Percentiles rank a stretch among this genome's conserved stretches.
Evolutionary conservation across 30 jellyfish, hydroid and myxozoan genomes (phyloP).

Genomic region (Chironex yamaguchii): DNA sequence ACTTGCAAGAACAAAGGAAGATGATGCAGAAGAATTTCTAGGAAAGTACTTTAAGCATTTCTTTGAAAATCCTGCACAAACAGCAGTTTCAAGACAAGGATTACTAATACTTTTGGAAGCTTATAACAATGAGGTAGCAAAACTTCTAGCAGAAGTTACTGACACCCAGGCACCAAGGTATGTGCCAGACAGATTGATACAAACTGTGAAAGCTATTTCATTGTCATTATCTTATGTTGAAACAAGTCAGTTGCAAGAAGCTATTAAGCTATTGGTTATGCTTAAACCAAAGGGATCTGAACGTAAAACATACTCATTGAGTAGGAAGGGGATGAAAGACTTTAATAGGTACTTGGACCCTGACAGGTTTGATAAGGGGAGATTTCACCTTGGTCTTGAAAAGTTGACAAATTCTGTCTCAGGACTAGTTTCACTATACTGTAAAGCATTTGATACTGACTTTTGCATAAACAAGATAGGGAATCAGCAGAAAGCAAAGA

Average conservation of each 20-base stretch:
- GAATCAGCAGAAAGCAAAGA: neutral
- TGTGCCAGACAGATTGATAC: conserved; percentile 84
- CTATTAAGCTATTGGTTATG: conserved; percentile 75
- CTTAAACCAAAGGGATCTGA: conserved; percentile 58
- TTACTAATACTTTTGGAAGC: conserved; percentile 82
- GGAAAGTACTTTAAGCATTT: conserved; percentile 85
- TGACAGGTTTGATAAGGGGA: conserved; percentile 74
- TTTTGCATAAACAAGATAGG: conserved; percentile 34
- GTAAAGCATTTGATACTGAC: conserved; percentile 90
- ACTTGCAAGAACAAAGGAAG: conserved; percentile 76
- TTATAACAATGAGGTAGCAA: conserved; percentile 85
- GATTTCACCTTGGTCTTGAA: conserved; percentile 82
- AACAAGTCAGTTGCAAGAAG: conserved; percentile 82
- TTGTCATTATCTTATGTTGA: conserved; percentile 82
- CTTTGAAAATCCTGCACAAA: conserved; percentile 53
- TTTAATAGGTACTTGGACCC: conserved; percentile 66
- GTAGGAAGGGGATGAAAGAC: conserved; percentile 41
- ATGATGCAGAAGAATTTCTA: conserved; percentile 73
- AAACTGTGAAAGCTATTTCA: conserved; percentile 88
- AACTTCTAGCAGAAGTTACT: conserved; percentile 65
- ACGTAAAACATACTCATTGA: conserved; percentile 6
- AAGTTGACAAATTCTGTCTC: conserved; percentile 79
- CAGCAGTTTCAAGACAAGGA: conserved; percentile 90
- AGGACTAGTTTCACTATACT: conserved; percentile 78
- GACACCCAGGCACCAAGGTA: conserved; percentile 38